Percentiles rank a stretch among this genome's conserved stretches.
These are phyloP conservation scores for Helleia helle DNA, from an alignment of 2,888 invertebrate species.

Conservation along the genomic window DNA sequence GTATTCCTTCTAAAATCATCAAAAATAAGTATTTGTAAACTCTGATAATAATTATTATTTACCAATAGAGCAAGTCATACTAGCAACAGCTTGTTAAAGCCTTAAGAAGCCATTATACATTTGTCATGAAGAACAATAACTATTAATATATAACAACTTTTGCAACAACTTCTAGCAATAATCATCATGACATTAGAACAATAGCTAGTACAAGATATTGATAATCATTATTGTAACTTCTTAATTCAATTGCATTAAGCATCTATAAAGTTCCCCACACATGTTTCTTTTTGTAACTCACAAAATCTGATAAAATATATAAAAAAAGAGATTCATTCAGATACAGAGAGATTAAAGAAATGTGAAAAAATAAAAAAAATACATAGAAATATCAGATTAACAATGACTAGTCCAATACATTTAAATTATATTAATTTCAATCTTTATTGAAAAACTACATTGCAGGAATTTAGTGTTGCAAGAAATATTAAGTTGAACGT, in stretches of 20 bases:
- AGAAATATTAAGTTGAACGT: neutral
- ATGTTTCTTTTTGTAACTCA: too few relatives aligned
- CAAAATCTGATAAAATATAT: too few relatives aligned
- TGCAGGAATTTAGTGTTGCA: neutral
- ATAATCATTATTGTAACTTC: constrained; percentile 19
- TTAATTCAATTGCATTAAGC: constrained; percentile 13
- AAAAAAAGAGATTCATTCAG: neutral
- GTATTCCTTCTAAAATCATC: constrained; percentile 1
- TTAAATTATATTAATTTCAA: constrained; percentile 29
- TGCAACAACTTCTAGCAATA: constrained; percentile 57
- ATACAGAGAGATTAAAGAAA: neutral
- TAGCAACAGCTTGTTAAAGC: constrained; percentile 10
- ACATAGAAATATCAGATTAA: constrained; percentile 12
- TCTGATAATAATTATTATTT: constrained; percentile 4
- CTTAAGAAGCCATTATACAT: constrained; percentile 21
- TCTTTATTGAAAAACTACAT: constrained; percentile 48
- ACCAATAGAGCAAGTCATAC: constrained; percentile 7
- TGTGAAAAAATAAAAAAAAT: neutral
- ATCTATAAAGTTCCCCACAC: neutral
- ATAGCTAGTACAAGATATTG: constrained; percentile 50
- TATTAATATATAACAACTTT: constrained; percentile 36
- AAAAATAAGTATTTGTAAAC: constrained; percentile 1
- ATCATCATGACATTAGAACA: constrained; percentile 51
- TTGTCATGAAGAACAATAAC: constrained; percentile 24
- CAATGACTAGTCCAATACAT: constrained; percentile 56